phyloP scores from a whole-genome alignment of 2,113 vertebrate species.

The Plotosus lineatus region DNA sequence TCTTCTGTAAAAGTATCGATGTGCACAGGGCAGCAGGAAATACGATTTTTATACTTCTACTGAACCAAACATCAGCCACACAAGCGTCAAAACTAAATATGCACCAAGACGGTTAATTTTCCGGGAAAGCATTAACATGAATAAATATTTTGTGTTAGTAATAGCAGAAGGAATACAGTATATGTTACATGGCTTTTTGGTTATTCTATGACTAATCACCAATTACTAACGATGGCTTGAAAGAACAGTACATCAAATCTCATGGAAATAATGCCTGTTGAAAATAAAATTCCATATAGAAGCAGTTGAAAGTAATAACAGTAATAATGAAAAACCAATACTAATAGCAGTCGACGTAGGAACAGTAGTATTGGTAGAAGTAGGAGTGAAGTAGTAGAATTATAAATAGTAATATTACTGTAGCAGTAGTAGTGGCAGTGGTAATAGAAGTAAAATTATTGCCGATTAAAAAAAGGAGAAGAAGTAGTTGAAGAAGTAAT shows the following conservation, averaged over 20 bases:
- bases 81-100: background rate
- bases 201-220: too few species aligned
- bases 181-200: too few species aligned
- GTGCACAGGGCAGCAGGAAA: background rate
- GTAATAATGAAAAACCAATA: too few species aligned
- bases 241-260: background rate
- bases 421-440: too few species aligned
- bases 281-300: background rate
- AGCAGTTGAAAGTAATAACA: background rate
- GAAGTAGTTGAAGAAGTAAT: too few species aligned
- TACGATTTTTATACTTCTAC: background rate
- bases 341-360: too few species aligned
- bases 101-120: background rate
- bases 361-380: too few species aligned
- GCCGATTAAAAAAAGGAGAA: too few species aligned
- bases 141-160: background rate
- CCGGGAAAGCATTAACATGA: background rate
- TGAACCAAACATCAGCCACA: background rate
- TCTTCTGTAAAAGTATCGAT: background rate
- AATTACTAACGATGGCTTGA: too few species aligned
- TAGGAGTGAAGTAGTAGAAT: too few species aligned
- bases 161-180: background rate
- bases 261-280: background rate
- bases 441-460: too few species aligned
- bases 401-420: too few species aligned